phyloP scores from a whole-genome alignment of 2,113 vertebrate genomes.

The Parotia lawesii region DNA sequence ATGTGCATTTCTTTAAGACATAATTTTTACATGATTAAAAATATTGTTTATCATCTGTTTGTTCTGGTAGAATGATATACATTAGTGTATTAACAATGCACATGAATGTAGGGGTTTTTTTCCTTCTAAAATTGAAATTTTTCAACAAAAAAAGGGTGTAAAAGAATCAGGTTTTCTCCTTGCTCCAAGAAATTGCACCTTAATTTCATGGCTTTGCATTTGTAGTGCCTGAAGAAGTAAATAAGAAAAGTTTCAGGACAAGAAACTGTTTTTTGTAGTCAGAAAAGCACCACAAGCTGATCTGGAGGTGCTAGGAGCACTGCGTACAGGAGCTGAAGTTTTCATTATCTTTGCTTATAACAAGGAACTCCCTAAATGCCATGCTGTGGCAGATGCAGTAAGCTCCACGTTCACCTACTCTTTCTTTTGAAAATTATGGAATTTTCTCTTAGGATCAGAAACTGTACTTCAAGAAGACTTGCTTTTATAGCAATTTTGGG shows the following conservation, averaged over 20 bases:
- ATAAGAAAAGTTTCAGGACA: not conserved
- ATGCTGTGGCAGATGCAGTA: not conserved
- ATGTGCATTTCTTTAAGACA: not conserved
- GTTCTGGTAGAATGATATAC: not conserved
- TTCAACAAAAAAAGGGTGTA: not conserved
- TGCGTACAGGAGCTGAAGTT: not conserved
- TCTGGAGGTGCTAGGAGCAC: not conserved
- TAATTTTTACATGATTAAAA: not conserved
- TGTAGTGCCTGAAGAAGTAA: not conserved
- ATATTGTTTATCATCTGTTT: not conserved
- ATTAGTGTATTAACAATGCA: not conserved
- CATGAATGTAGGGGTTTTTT: rapidly evolving
- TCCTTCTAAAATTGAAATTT: not conserved
- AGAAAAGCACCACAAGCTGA: not conserved
- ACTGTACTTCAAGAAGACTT: not conserved
- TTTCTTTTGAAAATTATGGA: not conserved
- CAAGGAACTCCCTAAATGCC: not conserved
- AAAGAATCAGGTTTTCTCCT: not conserved
- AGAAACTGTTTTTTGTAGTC: not conserved
- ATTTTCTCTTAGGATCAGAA: not conserved
- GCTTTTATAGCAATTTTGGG: not conserved
- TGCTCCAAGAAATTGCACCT: not conserved
- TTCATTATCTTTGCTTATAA: not conserved
- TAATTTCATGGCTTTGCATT: not conserved
- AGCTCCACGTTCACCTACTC: not conserved